Conservation (phyloP, 2,888 invertebrate species). For the Troglohyphantes excavatus region DNA sequence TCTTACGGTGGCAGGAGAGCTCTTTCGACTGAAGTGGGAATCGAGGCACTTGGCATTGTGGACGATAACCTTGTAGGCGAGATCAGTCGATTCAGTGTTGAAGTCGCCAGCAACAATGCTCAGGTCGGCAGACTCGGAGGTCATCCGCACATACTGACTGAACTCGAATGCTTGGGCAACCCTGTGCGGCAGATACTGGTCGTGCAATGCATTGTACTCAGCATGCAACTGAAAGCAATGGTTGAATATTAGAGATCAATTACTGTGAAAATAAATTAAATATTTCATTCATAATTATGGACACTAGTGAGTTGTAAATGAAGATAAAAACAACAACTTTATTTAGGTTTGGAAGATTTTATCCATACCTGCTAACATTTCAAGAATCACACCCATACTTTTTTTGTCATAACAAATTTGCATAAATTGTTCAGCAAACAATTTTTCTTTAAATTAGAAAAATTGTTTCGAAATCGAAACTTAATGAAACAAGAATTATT, state of each 20-base stretch:
- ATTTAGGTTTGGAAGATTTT: no score
- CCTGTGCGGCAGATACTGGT: constrained; percentile 94
- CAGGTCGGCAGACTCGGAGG: constrained; percentile 89
- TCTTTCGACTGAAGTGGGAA: constrained; percentile 48
- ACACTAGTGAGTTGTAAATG: no score
- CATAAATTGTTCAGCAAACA: no score
- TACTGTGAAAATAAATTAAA: background rate
- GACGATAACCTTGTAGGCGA: constrained; percentile 84
- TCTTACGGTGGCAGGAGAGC: constrained; percentile 29
- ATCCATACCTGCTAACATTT: no score
- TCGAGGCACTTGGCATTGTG: constrained; percentile 72
- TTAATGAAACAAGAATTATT: no score
- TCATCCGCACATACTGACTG: constrained; percentile 95
- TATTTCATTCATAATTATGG: background rate
- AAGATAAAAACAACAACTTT: no score
- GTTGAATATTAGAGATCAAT: background rate
- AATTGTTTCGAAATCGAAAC: no score
- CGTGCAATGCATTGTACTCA: constrained; percentile 90
- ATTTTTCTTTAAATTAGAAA: no score
- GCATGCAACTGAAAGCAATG: constrained; percentile 90
- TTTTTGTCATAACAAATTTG: no score
- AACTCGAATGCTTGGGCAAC: constrained; percentile 96
- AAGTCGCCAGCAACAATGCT: constrained; percentile 96
- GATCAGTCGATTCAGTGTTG: constrained; percentile 93
- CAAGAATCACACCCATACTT: no score